Base-by-base conservation (phyloP, 2,888 invertebrate genomes). In the Cerceris rybyensis region DNA sequence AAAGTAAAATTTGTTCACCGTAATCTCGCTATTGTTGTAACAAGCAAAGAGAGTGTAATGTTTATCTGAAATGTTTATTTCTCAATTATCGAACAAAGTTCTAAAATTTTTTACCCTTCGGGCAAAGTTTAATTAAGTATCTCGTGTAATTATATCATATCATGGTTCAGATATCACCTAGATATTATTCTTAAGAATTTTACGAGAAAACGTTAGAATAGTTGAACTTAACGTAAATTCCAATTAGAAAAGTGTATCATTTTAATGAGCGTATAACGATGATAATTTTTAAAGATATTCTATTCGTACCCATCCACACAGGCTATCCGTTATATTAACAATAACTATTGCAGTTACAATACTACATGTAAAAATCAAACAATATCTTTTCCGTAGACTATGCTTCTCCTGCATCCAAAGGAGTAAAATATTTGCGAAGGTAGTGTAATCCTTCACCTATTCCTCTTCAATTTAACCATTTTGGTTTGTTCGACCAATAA, bases 141-240 rank as follows among this genome's bases (percentile, higher is more conserved):
- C 49, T 68, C 63, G 75, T 60, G 57, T 64, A 64, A 49, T 55
- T 49, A 46, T 17, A 57, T 71, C 78, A 77, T 78, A 79, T 78
- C 78, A 66, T 8, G 16, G 59, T 46, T 64, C 13, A 71, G 43
- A 42, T 59, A 66, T 75, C 69, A 63, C 11, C 52, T 13, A 67
- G 59, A 49, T 17, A 66, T 28, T 28, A 28, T 28, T 2, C 58
- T 67, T 49, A 28, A 59, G 42, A 60, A 52, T 60, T 72, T 77
- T 71, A 60, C 43, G 17, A 70, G 46, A 60, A 13, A 16, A 39
- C 43, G 66, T 65, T 77, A 78, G 46, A 9, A 42, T 71, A 78
- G 64, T 63, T 68, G 14, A 50, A 42, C 1, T 42, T 67, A 76
- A 70, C 8, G 46, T 78, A 78, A 78, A 64, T 8, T 57, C 46